phyloP scores from a whole-genome alignment of 2,888 invertebrate species.

The Sphaeridia pumilis region DNA sequence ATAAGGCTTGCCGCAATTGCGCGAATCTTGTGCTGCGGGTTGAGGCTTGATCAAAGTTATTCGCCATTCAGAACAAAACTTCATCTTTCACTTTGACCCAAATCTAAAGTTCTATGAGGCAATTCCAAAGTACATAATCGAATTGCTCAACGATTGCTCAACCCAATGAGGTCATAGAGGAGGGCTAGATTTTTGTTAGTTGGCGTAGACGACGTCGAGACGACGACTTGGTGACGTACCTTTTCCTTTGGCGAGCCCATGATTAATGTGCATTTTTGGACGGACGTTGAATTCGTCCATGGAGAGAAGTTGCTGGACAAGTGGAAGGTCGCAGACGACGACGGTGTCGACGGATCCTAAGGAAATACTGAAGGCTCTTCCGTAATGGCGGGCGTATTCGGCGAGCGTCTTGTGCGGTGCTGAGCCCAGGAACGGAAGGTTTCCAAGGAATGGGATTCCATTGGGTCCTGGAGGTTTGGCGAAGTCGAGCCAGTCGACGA shows the following conservation, averaged over 20 bases:
- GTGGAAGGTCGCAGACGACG: slow-evolving; percentile 59
- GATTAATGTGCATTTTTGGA: slow-evolving; percentile 65
- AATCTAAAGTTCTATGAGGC: too few relatives aligned
- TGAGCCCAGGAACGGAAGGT: slow-evolving; percentile 58
- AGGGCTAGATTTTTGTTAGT: too few relatives aligned
- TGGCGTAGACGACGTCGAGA: too few relatives aligned
- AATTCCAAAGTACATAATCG: too few relatives aligned
- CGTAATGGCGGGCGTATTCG: slow-evolving; percentile 54
- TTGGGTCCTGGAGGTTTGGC: slow-evolving; percentile 63
- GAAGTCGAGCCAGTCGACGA: slow-evolving; percentile 39
- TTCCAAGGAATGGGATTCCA: slow-evolving; percentile 67
- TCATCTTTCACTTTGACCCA: too few relatives aligned
- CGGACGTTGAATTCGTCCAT: slow-evolving; percentile 61
- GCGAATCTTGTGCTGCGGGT: too few relatives aligned
- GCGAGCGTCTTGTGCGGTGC: slow-evolving; percentile 62
- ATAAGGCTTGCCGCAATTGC: too few relatives aligned
- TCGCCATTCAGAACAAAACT: too few relatives aligned
- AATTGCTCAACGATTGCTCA: too few relatives aligned
- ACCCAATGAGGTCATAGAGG: too few relatives aligned
- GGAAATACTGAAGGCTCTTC: slow-evolving; percentile 56
- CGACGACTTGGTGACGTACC: too few relatives aligned
- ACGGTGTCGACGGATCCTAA: slow-evolving; percentile 67
- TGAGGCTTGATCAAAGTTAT: too few relatives aligned
- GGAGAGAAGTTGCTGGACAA: slow-evolving; percentile 60
- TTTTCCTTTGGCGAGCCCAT: slow-evolving; percentile 75